Evolutionary conservation across 2,797 vertebrate species (phyloP), one percentile per base, ranked within the genome.

Genomic region (Lacerta bilineata): DNA sequence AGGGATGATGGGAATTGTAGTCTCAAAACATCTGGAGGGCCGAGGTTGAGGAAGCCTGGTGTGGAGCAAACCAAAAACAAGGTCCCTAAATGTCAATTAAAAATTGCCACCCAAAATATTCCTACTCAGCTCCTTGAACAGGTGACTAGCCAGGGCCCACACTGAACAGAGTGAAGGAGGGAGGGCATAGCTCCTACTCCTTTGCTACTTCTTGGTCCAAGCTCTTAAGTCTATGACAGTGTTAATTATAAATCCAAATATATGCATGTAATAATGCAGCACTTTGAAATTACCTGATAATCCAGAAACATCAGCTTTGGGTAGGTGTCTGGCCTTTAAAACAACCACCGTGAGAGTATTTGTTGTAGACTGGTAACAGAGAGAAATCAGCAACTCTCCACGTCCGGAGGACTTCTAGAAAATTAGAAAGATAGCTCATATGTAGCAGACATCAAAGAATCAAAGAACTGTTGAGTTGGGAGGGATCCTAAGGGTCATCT

Each of bases 321-420:
- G 98, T 91, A 99, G 96, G 92, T 99, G 98, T n/a, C 98, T 98
- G 39, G 99, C 99, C 96, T 99, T 99, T 91, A 99, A 97, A 86
- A 99, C 98, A 90, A 99, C 99, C 89, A 99, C 99, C 23, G 98
- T 99, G 92, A 99, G 97, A 7, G 98, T 99, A 90, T 98, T 99
- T 91, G 98, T 99, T 90, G 98, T 98, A 83, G 99, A 99, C 94
- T 99, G 99, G 95, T 99, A 99, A 93, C 98, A 99, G 85, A 99
- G 97, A 84, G 99, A 99, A 46, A 99, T 97, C 95, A 99, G 97
- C 80, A 99, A 92, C 95, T 99, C 99, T 29, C 99, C 99, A 78
- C 98, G 97, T 10, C 98, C 98, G 15, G 97, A 97, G 23, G 97
- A 98, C 95, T 98, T 99, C 99, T 99, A 93, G 86, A 93, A 87